phyloP scores from a whole-genome alignment of 37 sponge, comb jelly and placozoan species.

The Cliona cf. orientalis region DNA sequence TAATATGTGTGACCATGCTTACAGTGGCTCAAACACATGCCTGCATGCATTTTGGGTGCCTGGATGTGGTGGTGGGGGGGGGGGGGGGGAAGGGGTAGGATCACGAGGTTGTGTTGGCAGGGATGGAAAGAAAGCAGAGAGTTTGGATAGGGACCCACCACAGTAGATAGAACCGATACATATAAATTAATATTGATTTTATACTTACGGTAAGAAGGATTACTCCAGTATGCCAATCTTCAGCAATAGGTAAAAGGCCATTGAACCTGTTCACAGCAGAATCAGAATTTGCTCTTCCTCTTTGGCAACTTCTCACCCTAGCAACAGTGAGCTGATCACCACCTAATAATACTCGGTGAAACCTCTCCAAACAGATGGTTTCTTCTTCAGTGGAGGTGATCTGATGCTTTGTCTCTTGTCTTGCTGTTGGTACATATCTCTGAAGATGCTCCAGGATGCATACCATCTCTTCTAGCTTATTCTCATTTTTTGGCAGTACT shows the following conservation, averaged over 20 bases:
- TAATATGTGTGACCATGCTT: too few species aligned
- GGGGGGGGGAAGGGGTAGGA: too few species aligned
- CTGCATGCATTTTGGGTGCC: too few species aligned
- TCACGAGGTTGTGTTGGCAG: too few species aligned
- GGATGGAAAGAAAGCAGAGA: too few species aligned
- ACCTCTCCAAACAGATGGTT: background rate
- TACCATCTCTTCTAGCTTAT: slow-evolving; percentile 56
- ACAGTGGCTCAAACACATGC: too few species aligned
- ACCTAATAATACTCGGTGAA: slow-evolving; percentile 37
- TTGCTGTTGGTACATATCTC: slow-evolving; percentile 31
- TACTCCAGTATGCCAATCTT: slow-evolving; percentile 52
- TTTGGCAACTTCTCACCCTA: slow-evolving; percentile 17
- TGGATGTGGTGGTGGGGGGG: too few species aligned
- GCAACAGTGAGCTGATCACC: slow-evolving; percentile 59
- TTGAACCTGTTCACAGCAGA: background rate
- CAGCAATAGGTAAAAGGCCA: slow-evolving; percentile 46
- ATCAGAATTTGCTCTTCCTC: background rate
- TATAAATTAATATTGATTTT: slow-evolving; percentile 1
- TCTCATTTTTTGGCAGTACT: slow-evolving; percentile 28
- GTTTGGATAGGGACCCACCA: too few species aligned
- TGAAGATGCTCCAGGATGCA: slow-evolving; percentile 33
- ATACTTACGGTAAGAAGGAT: background rate
- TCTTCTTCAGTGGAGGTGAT: slow-evolving; percentile 1
- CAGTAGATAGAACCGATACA: background rate
- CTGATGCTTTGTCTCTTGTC: background rate